Percentiles rank a stretch among this genome's conserved stretches.
phyloP scores from a whole-genome alignment of 2,888 invertebrate genomes.

The Laspeyria flexula region DNA sequence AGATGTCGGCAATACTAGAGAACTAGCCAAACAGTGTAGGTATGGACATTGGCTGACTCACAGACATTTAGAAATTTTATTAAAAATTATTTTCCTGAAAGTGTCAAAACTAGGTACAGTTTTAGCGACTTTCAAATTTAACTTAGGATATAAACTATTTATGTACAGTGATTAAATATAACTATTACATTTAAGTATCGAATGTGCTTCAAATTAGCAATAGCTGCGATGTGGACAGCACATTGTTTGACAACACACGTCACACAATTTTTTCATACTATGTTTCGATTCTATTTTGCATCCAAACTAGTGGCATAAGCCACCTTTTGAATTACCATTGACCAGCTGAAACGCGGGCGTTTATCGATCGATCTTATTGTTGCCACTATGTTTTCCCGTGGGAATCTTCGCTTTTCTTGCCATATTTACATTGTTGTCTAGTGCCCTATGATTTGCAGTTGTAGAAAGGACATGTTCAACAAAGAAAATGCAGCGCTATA shows the following conservation, averaged over 20 bases:
- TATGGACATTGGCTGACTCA: too few species aligned
- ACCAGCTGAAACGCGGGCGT: constrained; percentile 15
- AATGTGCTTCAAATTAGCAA: background rate
- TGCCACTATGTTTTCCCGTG: constrained; percentile 36
- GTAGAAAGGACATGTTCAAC: too few species aligned
- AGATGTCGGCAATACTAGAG: too few species aligned
- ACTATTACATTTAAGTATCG: too few species aligned
- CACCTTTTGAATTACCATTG: constrained; percentile 31
- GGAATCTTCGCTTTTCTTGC: constrained; percentile 29
- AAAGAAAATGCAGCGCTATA: background rate
- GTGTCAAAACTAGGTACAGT: too few species aligned
- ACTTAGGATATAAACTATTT: too few species aligned
- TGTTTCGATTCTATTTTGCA: constrained; percentile 13
- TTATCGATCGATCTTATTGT: constrained; percentile 38
- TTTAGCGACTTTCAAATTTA: too few species aligned
- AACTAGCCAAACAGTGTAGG: too few species aligned
- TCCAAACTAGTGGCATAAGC: constrained; percentile 25
- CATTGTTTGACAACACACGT: background rate
- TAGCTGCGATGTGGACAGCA: too few species aligned
- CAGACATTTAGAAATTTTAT: too few species aligned
- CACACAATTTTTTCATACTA: background rate
- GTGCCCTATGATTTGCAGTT: background rate
- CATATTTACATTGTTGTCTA: background rate
- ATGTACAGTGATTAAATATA: too few species aligned
- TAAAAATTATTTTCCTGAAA: too few species aligned